A percentile compares a stretch with the other conserved stretches of the same genome.
phyloP scores from a whole-genome alignment of 2,797 vertebrate species.

The Enteromius argenteus region DNA sequence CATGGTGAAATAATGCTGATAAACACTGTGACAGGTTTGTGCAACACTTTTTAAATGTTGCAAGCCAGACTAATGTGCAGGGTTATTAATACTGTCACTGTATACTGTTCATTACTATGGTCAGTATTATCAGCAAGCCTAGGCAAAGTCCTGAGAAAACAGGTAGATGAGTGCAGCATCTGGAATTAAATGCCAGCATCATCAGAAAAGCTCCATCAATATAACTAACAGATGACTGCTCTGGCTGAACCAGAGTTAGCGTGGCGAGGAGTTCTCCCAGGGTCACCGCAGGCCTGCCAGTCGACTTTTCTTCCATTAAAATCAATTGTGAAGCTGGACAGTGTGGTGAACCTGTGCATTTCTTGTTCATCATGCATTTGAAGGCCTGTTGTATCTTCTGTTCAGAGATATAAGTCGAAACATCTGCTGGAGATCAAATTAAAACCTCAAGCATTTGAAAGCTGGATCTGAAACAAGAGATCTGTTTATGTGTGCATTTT shows the following conservation, averaged over 20 bases:
- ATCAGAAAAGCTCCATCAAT: constrained; percentile 69
- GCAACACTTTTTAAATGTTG: background rate
- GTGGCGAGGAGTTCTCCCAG: constrained; percentile 54
- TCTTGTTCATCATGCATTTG: constrained; percentile 32
- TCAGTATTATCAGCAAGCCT: background rate
- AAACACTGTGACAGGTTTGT: background rate
- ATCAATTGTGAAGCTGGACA: constrained; percentile 20
- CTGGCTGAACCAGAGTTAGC: constrained; percentile 51
- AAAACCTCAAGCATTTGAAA: background rate
- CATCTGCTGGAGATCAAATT: constrained; percentile 35
- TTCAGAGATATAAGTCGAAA: background rate
- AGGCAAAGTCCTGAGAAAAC: background rate
- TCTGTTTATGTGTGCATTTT: constrained; percentile 24
- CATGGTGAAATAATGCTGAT: background rate
- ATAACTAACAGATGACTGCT: constrained; percentile 56
- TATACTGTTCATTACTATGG: background rate
- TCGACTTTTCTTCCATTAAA: constrained; percentile 45
- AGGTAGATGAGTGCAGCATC: background rate
- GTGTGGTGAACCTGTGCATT: constrained; percentile 1
- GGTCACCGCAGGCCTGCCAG: constrained; percentile 61
- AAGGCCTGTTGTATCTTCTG: constrained; percentile 22
- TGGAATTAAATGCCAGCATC: constrained; percentile 19
- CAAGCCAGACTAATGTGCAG: background rate
- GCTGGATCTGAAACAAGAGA: constrained; percentile 23
- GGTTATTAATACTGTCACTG: background rate